Percentiles rank a stretch among this genome's conserved stretches.
Evolutionary conservation across 2,797 vertebrate genomes (phyloP).

Genomic region (Centroberyx gerrardi): DNA sequence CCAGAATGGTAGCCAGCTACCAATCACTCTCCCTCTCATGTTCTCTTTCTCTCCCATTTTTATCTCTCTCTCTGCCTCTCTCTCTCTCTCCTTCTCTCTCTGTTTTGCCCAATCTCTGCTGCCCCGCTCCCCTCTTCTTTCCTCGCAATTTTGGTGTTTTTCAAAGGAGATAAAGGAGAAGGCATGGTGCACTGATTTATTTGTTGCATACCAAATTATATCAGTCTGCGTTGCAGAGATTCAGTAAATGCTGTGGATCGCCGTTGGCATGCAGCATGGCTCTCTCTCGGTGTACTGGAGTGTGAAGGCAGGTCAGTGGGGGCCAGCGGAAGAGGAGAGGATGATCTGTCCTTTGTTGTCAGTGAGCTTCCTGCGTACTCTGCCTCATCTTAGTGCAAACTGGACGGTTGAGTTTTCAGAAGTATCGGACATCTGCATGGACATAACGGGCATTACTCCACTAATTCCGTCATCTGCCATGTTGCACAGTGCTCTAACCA

Average conservation of each 20-base stretch:
- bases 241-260: constrained; percentile 56
- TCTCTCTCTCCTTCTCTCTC: constrained; percentile 34
- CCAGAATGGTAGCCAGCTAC: constrained; percentile 65
- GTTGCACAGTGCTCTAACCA: constrained; percentile 18
- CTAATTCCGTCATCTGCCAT: constrained; percentile 40
- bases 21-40: constrained; percentile 54
- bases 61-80: constrained; percentile 10
- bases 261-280: constrained; percentile 51
- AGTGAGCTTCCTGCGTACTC: constrained; percentile 54
- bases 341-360: constrained; percentile 75
- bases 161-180: constrained; percentile 39
- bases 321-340: constrained; percentile 66
- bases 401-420: constrained; percentile 46
- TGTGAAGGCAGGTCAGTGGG: constrained; percentile 72
- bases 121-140: not conserved
- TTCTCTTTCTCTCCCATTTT: constrained; percentile 21
- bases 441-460: constrained; percentile 5
- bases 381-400: constrained; percentile 61
- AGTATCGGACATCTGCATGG: constrained; percentile 11
- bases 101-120: constrained; percentile 12
- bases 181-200: constrained; percentile 40
- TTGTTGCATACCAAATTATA: constrained; percentile 50
- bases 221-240: constrained; percentile 42
- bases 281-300: constrained; percentile 58
- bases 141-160: constrained; percentile 30